A percentile compares a stretch with the other conserved stretches of the same genome.
Conservation (phyloP, 1,140 invertebrate species). For the Monochamus saltuarius region DNA sequence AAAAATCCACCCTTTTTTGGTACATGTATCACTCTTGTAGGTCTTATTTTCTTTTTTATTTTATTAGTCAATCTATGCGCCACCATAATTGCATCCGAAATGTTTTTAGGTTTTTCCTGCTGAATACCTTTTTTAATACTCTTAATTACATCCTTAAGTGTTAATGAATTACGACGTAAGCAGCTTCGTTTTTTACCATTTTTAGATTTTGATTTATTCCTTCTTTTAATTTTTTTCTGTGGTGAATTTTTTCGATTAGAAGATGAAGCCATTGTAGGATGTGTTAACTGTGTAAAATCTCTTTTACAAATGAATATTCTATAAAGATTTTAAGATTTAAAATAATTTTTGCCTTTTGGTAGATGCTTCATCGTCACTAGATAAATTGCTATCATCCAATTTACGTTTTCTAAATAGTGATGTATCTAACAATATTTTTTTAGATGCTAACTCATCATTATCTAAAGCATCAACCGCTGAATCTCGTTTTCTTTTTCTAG, state of each 20-base stretch:
- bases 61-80: conserved; percentile 25
- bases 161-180: conserved; percentile 7
- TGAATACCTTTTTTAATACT: conserved; percentile 12
- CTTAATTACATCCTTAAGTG: conserved; percentile 17
- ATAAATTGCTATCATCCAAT: neutral
- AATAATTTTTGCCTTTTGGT: neutral
- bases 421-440: neutral
- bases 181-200: neutral
- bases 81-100: neutral
- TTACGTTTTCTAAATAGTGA: conserved; percentile 1
- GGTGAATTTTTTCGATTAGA: conserved; percentile 3
- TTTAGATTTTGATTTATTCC: conserved; percentile 11
- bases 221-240: conserved; percentile 9
- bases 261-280: neutral
- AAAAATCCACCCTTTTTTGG: conserved; percentile 48
- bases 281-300: neutral
- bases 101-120: no score
- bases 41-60: conserved; percentile 22
- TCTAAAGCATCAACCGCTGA: no score
- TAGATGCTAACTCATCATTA: no score
- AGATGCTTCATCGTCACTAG: neutral
- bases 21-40: conserved; percentile 44
- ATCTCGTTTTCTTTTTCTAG: no score
- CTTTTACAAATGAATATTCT: neutral
- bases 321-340: conserved; percentile 3